Evolutionary conservation across 2,888 invertebrate genomes (phyloP).

Genomic region (Fabriciana adippe): DNA sequence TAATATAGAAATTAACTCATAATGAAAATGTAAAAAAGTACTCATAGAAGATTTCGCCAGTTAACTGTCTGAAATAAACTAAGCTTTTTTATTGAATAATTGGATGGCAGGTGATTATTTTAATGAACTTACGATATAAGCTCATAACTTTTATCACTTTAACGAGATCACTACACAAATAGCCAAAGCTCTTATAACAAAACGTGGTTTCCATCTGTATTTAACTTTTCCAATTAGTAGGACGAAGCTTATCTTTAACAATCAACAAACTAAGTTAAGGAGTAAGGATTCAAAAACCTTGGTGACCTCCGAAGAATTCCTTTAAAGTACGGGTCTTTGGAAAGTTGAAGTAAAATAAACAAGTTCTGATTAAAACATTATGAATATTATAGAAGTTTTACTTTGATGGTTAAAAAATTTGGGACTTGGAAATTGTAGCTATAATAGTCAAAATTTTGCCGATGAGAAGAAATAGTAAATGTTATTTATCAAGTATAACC

Average conservation of each 20-base stretch:
- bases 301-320: conserved; percentile 8
- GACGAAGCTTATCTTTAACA: conserved; percentile 32
- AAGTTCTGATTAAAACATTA: conserved; percentile 1
- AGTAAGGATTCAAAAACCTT: conserved; percentile 29
- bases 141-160: conserved; percentile 13
- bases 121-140: background rate
- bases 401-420: too few relatives aligned
- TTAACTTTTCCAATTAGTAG: conserved; percentile 41
- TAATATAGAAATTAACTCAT: too few relatives aligned
- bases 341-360: conserved; percentile 12
- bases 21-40: too few relatives aligned
- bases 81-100: background rate
- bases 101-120: background rate
- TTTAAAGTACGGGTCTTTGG: conserved; percentile 17
- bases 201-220: conserved; percentile 34
- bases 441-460: too few relatives aligned
- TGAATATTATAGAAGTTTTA: background rate
- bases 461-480: too few relatives aligned
- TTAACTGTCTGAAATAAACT: too few relatives aligned
- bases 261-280: conserved; percentile 38
- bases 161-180: conserved; percentile 16
- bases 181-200: conserved; percentile 20
- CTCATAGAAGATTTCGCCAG: too few relatives aligned
- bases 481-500: too few relatives aligned
- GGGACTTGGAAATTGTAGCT: too few relatives aligned